A percentile compares a stretch with the other conserved stretches of the same genome.
These are phyloP conservation scores for Cichlasoma orientale DNA, from an alignment of 2,797 vertebrate species.

Conservation along the genomic window DNA sequence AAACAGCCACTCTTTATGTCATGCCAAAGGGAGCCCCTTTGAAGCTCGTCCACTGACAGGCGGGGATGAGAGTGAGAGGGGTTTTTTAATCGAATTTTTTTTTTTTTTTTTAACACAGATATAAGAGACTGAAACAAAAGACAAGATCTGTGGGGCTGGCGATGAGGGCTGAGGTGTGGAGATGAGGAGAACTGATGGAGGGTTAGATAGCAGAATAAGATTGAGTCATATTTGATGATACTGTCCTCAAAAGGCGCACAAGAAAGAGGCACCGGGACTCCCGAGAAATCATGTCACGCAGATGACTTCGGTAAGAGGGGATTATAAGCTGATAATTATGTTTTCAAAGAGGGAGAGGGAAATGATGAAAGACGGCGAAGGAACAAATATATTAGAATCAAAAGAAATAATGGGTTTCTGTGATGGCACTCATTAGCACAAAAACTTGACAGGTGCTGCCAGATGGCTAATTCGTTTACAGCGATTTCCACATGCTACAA, in stretches of 20 bases:
- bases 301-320: constrained; percentile 19
- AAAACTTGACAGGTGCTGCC: constrained; percentile 9
- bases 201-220: constrained; percentile 43
- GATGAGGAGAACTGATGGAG: constrained; percentile 44
- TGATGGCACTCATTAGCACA: neutral
- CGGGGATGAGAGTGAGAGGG: neutral
- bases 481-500: neutral
- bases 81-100: constrained; percentile 19
- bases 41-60: constrained; percentile 34
- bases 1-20: constrained; percentile 50
- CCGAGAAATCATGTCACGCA: constrained; percentile 7
- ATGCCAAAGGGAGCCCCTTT: constrained; percentile 44
- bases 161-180: constrained; percentile 33
- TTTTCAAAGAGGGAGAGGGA: constrained; percentile 40
- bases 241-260: constrained; percentile 16
- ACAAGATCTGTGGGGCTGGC: constrained; percentile 18
- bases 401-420: neutral
- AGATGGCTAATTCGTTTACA: constrained; percentile 16
- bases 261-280: constrained; percentile 13
- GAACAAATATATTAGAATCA: constrained; percentile 13
- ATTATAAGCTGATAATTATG: constrained; percentile 38
- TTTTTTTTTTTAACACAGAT: constrained; percentile 13
- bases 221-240: constrained; percentile 36
- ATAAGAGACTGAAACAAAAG: constrained; percentile 38
- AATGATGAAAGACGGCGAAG: constrained; percentile 24